These are phyloP conservation scores for Parapristionchus giblindavisi DNA, from an alignment of 2,888 invertebrate genomes.

Conservation along the genomic window DNA sequence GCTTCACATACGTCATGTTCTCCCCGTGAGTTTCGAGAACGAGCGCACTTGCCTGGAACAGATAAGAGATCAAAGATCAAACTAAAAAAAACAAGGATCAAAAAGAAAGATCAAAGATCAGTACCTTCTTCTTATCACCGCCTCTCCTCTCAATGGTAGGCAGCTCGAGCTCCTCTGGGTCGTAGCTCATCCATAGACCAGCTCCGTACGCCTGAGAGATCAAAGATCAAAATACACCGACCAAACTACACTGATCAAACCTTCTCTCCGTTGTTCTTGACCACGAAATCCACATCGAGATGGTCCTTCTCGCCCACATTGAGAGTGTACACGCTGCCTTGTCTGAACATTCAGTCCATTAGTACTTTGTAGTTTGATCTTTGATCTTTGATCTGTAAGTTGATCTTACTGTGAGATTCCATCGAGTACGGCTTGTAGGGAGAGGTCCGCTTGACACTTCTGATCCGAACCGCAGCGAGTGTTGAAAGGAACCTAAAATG, in stretches of 20 bases:
- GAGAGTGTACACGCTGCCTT: slow-evolving; percentile 65
- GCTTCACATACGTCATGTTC: slow-evolving; percentile 49
- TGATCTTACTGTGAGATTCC: slow-evolving; percentile 52
- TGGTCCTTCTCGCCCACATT: slow-evolving; percentile 69
- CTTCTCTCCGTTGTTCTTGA: slow-evolving; percentile 71
- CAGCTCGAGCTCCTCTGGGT: slow-evolving; percentile 66
- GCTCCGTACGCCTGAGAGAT: slow-evolving; percentile 60
- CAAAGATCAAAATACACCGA: neutral
- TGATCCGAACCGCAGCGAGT: slow-evolving; percentile 72
- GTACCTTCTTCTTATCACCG: slow-evolving; percentile 41
- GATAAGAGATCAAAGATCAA: neutral
- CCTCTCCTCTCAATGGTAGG: slow-evolving; percentile 50
- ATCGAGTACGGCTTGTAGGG: slow-evolving; percentile 50
- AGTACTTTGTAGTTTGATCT: neutral
- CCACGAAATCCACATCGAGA: slow-evolving; percentile 68
- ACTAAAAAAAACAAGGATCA: neutral
- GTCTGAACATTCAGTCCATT: slow-evolving; percentile 42
- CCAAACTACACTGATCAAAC: neutral
- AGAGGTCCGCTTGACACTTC: slow-evolving; percentile 71
- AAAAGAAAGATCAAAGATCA: neutral
- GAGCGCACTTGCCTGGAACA: slow-evolving; percentile 29
- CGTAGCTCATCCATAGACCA: slow-evolving; percentile 62
- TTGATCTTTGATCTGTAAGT: too few species aligned
- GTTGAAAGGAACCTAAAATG: slow-evolving; percentile 68
- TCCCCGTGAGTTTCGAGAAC: slow-evolving; percentile 50